phyloP scores from a whole-genome alignment of 2,113 vertebrate genomes.

The Lophochroa leadbeateri region DNA sequence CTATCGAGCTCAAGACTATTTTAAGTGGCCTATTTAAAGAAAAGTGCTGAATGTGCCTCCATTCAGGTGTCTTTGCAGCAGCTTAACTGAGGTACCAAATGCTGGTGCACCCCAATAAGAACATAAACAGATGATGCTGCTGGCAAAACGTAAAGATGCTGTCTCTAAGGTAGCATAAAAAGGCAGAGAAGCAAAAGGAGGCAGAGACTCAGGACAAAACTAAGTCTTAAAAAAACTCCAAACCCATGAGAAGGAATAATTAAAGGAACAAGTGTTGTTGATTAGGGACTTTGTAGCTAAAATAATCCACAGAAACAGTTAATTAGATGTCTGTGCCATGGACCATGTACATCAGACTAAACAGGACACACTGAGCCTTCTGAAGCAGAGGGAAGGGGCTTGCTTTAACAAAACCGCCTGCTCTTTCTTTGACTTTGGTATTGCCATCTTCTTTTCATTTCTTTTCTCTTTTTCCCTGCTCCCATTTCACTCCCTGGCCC shows the following conservation, averaged over 20 bases:
- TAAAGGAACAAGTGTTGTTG: neutral
- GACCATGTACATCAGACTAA: neutral
- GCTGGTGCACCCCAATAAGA: neutral
- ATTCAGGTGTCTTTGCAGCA: neutral
- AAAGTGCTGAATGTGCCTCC: neutral
- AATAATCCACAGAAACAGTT: neutral
- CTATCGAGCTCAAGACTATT: neutral
- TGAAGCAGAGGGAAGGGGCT: neutral
- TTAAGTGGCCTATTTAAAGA: slow-evolving; percentile 6
- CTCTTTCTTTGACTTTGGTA: neutral
- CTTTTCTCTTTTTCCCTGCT: neutral
- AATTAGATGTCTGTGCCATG: neutral
- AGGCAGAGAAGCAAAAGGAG: neutral
- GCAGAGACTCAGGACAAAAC: neutral
- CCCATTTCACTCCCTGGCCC: neutral
- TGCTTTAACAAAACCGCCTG: neutral
- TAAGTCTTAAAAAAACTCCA: neutral
- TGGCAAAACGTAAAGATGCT: neutral
- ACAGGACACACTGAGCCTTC: neutral
- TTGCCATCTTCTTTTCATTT: neutral
- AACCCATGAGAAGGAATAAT: neutral
- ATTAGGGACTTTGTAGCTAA: neutral
- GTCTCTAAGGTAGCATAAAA: neutral
- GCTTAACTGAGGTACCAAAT: neutral
- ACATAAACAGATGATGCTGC: neutral